A percentile compares a stretch with the other conserved stretches of the same genome.
Evolutionary conservation across 2,113 vertebrate genomes (phyloP).

Genomic region (Myocastor coypus): DNA sequence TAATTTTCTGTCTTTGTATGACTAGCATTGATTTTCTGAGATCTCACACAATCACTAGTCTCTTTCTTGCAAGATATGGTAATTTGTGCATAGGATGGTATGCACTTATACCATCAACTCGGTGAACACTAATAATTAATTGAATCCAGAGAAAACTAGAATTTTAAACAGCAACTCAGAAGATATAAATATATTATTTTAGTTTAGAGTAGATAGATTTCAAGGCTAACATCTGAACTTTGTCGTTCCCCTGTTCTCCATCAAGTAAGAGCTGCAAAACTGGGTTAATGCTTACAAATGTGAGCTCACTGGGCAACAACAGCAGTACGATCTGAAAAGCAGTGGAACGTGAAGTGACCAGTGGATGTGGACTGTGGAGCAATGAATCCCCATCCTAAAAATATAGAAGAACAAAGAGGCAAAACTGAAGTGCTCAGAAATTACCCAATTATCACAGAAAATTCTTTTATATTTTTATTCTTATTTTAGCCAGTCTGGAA

Average conservation of each 20-base stretch:
- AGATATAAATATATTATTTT: not conserved
- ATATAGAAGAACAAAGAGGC: not conserved
- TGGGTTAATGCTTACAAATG: not conserved
- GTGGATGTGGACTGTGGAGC: not conserved
- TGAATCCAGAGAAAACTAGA: not conserved
- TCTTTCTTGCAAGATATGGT: not conserved
- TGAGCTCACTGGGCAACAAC: conserved; percentile 33
- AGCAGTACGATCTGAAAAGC: conserved; percentile 10
- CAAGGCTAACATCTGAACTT: not conserved
- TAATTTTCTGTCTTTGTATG: not conserved
- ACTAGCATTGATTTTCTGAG: not conserved
- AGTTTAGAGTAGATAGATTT: not conserved
- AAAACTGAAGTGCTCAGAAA: conserved; percentile 2
- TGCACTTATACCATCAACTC: not conserved
- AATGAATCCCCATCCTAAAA: conserved; percentile 33
- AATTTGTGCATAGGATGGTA: not conserved
- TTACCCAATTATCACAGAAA: conserved; percentile 37
- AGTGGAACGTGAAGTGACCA: not conserved
- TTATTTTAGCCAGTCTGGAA: not conserved
- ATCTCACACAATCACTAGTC: not conserved
- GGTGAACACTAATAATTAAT: not conserved
- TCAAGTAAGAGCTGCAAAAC: not conserved
- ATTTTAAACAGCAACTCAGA: not conserved
- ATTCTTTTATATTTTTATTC: not conserved
- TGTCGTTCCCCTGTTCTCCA: not conserved